A percentile compares a stretch with the other conserved stretches of the same genome.
phyloP scores from a whole-genome alignment of 1,140 invertebrate species.

The Microplitis mediator region DNA sequence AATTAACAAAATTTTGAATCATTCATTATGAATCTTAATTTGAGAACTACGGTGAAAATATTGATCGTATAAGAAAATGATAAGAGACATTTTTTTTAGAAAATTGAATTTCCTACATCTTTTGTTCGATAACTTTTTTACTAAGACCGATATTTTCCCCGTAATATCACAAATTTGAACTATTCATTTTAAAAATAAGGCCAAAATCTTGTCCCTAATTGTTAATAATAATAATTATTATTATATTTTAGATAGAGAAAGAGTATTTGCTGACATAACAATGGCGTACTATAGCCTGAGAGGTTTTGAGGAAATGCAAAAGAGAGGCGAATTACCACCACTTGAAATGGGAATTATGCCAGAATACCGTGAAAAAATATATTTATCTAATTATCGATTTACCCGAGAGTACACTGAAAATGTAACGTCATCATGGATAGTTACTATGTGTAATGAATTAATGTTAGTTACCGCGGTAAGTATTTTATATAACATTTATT shows the following conservation, averaged over 20 bases:
- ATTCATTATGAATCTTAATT: no score
- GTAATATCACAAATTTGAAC: no score
- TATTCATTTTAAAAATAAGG: no score
- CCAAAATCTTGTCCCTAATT: no score
- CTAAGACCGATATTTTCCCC: no score
- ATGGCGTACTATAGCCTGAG: conserved; percentile 57
- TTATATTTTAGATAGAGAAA: conserved; percentile 30
- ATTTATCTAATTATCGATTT: conserved; percentile 58
- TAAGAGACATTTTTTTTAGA: no score
- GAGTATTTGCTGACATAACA: conserved; percentile 62
- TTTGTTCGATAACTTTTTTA: no score
- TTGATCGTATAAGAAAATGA: no score
- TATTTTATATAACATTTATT: not conserved
- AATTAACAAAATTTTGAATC: no score
- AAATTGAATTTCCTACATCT: no score
- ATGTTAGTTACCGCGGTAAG: not conserved
- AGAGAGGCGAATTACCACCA: conserved; percentile 9
- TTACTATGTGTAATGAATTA: conserved; percentile 59
- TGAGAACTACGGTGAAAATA: no score
- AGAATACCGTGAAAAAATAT: conserved; percentile 38
- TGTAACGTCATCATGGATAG: conserved; percentile 56
- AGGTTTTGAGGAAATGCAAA: conserved; percentile 41
- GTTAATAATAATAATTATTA: not conserved
- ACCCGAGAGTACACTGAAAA: conserved; percentile 61
- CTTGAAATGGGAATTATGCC: conserved; percentile 34